Evolutionary conservation across 2,888 invertebrate genomes (phyloP).

Genomic region (Drosophila nr. perissopoda): DNA sequence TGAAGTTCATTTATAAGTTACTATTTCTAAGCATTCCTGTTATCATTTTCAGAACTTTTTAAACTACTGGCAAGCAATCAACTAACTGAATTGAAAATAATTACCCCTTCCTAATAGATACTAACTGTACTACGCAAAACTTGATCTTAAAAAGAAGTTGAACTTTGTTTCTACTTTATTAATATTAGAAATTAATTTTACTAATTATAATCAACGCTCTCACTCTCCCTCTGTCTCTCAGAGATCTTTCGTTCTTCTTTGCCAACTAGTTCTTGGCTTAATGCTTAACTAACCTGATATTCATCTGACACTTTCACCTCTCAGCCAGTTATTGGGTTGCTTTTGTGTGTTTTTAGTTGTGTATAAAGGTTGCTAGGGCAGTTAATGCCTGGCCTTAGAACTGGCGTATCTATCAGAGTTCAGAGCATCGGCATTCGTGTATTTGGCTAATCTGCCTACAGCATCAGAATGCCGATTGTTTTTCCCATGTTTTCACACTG

Average conservation of each 20-base stretch:
- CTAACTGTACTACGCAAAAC: neutral
- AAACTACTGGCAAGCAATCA: neutral
- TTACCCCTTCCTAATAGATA: neutral
- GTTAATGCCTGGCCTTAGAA: slow-evolving; percentile 12
- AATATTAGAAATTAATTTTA: neutral
- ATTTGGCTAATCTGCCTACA: slow-evolving; percentile 38
- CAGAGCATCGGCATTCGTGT: slow-evolving; percentile 9
- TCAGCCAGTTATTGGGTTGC: slow-evolving; percentile 39
- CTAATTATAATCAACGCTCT: slow-evolving; percentile 6
- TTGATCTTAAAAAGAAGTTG: neutral
- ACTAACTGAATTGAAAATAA: neutral
- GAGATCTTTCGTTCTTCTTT: neutral
- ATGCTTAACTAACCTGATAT: slow-evolving; percentile 47
- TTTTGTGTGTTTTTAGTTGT: neutral
- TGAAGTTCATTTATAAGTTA: neutral
- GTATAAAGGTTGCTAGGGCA: slow-evolving; percentile 31
- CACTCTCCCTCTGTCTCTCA: neutral
- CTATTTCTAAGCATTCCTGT: neutral
- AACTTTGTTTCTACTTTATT: neutral
- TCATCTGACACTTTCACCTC: slow-evolving; percentile 57
- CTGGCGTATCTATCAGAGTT: slow-evolving; percentile 22
- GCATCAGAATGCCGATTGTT: slow-evolving; percentile 37
- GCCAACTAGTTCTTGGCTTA: slow-evolving; percentile 12
- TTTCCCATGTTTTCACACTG: slow-evolving; percentile 52
- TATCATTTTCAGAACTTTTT: neutral